Evolutionary conservation across 2,113 vertebrate species (phyloP).

Genomic region (Periophthalmodon schlosseri): DNA sequence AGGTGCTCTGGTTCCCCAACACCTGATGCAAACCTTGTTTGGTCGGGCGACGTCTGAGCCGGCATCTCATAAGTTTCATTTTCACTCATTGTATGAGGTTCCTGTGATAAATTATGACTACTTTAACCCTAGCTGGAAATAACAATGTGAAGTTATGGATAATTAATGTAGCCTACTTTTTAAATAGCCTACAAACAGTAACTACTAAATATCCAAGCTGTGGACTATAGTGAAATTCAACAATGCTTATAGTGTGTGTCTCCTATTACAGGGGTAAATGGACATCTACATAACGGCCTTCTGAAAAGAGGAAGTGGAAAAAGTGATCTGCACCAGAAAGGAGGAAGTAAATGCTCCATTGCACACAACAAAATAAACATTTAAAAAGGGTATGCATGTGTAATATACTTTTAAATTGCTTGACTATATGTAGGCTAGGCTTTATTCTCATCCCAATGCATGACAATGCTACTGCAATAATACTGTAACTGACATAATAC

Average conservation of each 20-base stretch:
- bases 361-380: neutral
- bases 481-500: neutral
- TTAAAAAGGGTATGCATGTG: too few species aligned
- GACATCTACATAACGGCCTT: slow-evolving; percentile 39
- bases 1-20: too few species aligned
- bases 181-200: neutral
- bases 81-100: too few species aligned
- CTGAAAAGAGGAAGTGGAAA: slow-evolving; percentile 62
- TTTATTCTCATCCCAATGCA: neutral
- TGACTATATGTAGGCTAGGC: neutral
- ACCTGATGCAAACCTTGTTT: too few species aligned
- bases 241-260: neutral
- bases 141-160: neutral
- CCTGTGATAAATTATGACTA: neutral
- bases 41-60: too few species aligned
- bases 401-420: neutral
- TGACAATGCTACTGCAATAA: neutral
- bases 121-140: neutral
- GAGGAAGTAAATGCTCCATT: slow-evolving; percentile 49
- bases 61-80: too few species aligned
- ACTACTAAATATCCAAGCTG: slow-evolving; percentile 16
- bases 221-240: neutral
- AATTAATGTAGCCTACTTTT: neutral
- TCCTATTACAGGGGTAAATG: slow-evolving; percentile 3
- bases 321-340: slow-evolving; percentile 39